Conservation (phyloP, 2,888 invertebrate species). For the Trypoxylon attenuatum region DNA sequence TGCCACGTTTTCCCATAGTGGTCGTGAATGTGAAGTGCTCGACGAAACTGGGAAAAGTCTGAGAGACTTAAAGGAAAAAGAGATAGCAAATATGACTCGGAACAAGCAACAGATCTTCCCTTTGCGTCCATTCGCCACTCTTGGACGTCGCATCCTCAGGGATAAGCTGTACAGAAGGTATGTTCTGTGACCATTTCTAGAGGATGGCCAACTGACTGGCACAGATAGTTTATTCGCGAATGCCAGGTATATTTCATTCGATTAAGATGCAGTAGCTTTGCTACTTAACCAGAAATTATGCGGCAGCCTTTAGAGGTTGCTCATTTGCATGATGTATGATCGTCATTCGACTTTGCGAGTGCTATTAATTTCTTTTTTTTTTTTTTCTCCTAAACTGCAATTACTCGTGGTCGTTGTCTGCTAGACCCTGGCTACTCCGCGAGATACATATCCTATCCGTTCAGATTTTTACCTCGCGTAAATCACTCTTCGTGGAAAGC, state of each 20-base stretch:
- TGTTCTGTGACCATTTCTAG: constrained; percentile 21
- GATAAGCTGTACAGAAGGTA: constrained; percentile 77
- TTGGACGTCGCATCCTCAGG: constrained; percentile 76
- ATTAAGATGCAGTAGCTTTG: neutral
- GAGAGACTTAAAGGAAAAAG: no score
- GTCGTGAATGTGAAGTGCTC: no score
- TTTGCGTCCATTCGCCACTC: constrained; percentile 76
- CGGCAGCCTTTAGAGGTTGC: neutral
- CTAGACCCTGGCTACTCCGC: neutral
- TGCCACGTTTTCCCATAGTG: neutral
- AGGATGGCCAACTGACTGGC: neutral
- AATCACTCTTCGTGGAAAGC: constrained; percentile 21
- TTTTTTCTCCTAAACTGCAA: neutral
- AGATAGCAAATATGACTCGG: constrained; percentile 70
- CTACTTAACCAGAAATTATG: neutral
- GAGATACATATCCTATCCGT: neutral
- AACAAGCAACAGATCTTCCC: constrained; percentile 76
- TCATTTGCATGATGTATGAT: neutral
- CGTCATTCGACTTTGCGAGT: neutral
- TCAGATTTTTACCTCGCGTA: neutral
- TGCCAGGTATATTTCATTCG: neutral
- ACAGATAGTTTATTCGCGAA: neutral
- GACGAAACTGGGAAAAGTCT: no score
- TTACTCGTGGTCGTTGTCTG: neutral
- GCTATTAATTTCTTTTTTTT: neutral